Conservation (phyloP, 1,140 invertebrate species). For the Drosophila asahinai region DNA sequence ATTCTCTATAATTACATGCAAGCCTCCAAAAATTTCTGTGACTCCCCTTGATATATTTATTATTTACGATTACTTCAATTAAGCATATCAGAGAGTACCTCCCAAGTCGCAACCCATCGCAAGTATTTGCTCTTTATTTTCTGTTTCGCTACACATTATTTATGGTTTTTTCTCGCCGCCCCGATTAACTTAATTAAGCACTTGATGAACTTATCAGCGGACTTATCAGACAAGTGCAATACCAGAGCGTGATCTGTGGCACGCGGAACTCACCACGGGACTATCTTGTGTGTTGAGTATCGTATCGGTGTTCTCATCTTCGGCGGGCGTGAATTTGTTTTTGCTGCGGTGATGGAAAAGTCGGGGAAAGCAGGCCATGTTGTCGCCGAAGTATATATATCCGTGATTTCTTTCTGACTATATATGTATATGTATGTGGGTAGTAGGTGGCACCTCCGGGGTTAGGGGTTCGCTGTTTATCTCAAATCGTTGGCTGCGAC, state of each 20-base stretch:
- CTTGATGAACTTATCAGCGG: slow-evolving; percentile 72
- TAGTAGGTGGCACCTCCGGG: neutral
- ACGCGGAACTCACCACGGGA: slow-evolving; percentile 74
- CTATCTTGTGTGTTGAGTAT: slow-evolving; percentile 77
- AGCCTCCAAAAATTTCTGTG: neutral
- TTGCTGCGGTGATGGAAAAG: slow-evolving; percentile 72
- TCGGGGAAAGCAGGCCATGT: slow-evolving; percentile 81
- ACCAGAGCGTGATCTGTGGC: slow-evolving; percentile 25
- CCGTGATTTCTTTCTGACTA: neutral
- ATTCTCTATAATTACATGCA: neutral
- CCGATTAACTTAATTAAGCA: slow-evolving; percentile 78
- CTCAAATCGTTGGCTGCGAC: slow-evolving; percentile 27
- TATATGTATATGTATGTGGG: neutral
- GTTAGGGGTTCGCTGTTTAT: slow-evolving; percentile 37
- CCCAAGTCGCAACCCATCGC: neutral
- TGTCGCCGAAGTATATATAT: slow-evolving; percentile 12
- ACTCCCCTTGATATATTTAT: neutral
- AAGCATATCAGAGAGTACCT: slow-evolving; percentile 6
- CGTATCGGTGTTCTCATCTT: slow-evolving; percentile 79
- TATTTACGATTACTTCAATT: neutral
- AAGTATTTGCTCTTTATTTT: slow-evolving; percentile 32
- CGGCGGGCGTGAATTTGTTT: slow-evolving; percentile 78
- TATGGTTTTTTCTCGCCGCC: slow-evolving; percentile 41
- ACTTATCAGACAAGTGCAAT: slow-evolving; percentile 56
- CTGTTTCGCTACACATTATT: slow-evolving; percentile 53